Base-by-base conservation (phyloP, 2,113 vertebrate species). In the Mirounga angustirostris region DNA sequence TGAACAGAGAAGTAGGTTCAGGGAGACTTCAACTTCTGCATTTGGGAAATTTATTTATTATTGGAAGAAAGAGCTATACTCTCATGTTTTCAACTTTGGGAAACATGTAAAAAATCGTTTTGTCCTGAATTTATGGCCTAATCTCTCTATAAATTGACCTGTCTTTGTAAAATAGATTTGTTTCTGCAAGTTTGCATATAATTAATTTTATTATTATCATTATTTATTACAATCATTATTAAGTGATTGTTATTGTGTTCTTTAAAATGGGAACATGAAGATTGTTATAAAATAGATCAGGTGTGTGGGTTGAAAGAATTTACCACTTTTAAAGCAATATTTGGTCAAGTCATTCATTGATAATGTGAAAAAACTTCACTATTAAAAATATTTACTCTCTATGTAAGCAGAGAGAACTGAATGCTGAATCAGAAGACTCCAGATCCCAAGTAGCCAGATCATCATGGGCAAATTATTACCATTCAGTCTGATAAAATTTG, bases 1-100 rank as follows among this genome's bases (percentile, higher is more conserved):
- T 28, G 15, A 88, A 86, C 18, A n/a, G 59, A 94, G 40, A 61
- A 43, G 28, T 71, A 54, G 46, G 24, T 79, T 96, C 85, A 61
- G 52, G 80, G 61, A 96, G 54, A 91, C 19, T 82, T 87, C 71
- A 84, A 50, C 19, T 52, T 74, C 24, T 76, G 74, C 50, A 63
- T 81, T 82, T 74, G 54, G 73, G 58, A 95, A 84, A 89, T 71
- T 43, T 26, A 69, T 56, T 92, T 78, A 63, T 65, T 73, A 82
- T 63, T 63, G 12, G 56, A 71, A 88, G 67, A 88, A 11, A 67
- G 11, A 5, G 22, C 22, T 36, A 30, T 28, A 50, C 1, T 30
- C 4, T 50, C 52, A 88, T n/a, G 43, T 76, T 94, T 91, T 43
- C 46, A 85, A 52, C 52, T 54, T 59, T 82, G 63, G 3, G 11